Conservation (phyloP, 1,140 invertebrate genomes). For the Papilio polyxenes region DNA sequence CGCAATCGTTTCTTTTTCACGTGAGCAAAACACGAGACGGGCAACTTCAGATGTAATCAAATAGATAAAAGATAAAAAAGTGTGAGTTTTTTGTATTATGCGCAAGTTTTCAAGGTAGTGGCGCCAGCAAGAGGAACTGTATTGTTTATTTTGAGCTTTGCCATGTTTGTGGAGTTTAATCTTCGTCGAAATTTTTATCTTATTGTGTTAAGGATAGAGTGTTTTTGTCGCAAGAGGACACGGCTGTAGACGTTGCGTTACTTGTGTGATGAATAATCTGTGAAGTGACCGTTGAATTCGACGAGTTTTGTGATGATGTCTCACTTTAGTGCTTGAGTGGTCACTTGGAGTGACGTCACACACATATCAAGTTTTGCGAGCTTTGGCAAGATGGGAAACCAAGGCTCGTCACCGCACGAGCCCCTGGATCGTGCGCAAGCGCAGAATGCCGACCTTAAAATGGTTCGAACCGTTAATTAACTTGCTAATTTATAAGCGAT, state of each 20-base stretch:
- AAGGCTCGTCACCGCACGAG: slow-evolving; percentile 85
- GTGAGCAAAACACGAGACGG: slow-evolving; percentile 30
- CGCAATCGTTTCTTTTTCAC: slow-evolving; percentile 35
- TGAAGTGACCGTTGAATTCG: slow-evolving; percentile 35
- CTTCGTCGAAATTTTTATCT: slow-evolving; percentile 72
- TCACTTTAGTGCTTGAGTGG: slow-evolving; percentile 10
- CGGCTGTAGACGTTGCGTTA: slow-evolving; percentile 29
- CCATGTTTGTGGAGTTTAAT: slow-evolving; percentile 72
- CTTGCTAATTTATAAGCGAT: slow-evolving; percentile 36
- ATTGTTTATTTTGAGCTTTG: slow-evolving; percentile 72
- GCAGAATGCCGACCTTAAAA: slow-evolving; percentile 73
- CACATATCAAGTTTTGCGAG: slow-evolving; percentile 8
- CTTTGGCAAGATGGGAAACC: slow-evolving; percentile 83
- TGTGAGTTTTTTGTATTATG: slow-evolving; percentile 53
- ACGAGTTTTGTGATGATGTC: slow-evolving; percentile 22
- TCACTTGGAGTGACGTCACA: slow-evolving; percentile 31
- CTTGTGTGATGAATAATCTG: slow-evolving; percentile 31
- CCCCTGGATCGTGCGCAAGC: slow-evolving; percentile 82
- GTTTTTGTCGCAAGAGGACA: slow-evolving; percentile 62
- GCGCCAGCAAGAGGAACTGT: slow-evolving; percentile 58
- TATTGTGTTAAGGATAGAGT: slow-evolving; percentile 61
- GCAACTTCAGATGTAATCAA: slow-evolving; percentile 34
- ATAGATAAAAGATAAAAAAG: slow-evolving; percentile 38
- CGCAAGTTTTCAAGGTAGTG: slow-evolving; percentile 63
- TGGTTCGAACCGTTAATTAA: slow-evolving; percentile 56